phyloP scores from a whole-genome alignment of 1,140 invertebrate species.

The Oryctes rhinoceros region DNA sequence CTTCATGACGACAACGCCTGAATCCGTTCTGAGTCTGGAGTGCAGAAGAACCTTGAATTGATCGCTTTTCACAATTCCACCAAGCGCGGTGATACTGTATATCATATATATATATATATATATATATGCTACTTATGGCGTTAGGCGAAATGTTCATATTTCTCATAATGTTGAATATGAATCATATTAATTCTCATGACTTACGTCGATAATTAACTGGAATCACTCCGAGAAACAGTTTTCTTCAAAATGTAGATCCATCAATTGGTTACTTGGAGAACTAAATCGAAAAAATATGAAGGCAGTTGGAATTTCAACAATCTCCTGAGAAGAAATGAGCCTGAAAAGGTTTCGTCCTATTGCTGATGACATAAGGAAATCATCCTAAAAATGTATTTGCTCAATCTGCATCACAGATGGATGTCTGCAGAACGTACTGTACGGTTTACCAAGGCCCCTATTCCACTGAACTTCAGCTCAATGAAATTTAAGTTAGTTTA shows the following conservation, averaged over 20 bases:
- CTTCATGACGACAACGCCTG: neutral
- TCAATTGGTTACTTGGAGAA: constrained; percentile 32
- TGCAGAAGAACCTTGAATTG: neutral
- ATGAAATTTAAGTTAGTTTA: neutral
- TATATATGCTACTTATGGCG: constrained; percentile 21
- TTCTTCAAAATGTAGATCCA: constrained; percentile 11
- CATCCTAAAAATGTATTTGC: neutral
- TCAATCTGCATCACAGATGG: neutral
- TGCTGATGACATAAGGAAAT: constrained; percentile 32
- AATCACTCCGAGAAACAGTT: constrained; percentile 28
- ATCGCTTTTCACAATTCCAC: neutral
- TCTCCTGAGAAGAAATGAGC: constrained; percentile 41
- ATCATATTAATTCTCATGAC: constrained; percentile 30
- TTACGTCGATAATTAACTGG: neutral
- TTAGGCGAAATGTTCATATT: constrained; percentile 29
- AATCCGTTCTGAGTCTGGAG: neutral
- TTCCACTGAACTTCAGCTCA: neutral
- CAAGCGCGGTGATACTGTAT: neutral
- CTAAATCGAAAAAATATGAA: constrained; percentile 42
- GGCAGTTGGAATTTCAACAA: constrained; percentile 42
- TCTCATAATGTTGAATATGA: constrained; percentile 25
- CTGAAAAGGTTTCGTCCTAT: constrained; percentile 42
- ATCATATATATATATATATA: neutral
- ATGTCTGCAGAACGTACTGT: neutral
- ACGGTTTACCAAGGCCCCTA: neutral